Evolutionary conservation across 1,140 invertebrate genomes (phyloP).

Genomic region (Plectrocnemia conspersa): DNA sequence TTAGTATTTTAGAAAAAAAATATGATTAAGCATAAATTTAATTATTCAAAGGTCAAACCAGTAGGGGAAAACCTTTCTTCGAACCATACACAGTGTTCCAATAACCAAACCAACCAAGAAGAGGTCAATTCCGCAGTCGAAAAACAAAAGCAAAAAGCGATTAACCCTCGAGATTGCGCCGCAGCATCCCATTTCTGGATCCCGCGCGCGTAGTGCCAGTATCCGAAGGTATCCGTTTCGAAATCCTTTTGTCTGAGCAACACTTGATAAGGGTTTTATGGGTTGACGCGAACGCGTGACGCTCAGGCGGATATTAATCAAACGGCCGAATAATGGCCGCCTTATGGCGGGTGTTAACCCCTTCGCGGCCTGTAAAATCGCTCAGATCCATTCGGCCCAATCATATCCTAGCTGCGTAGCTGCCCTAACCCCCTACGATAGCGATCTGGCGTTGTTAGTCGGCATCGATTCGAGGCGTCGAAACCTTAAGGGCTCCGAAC

Average conservation of each 20-base stretch:
- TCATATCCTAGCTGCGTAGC: neutral
- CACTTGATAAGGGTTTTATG: conserved; percentile 36
- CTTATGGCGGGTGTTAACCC: conserved; percentile 16
- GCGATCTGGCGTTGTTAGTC: neutral
- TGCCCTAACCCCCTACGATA: neutral
- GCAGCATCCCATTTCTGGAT: neutral
- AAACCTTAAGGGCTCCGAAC: neutral
- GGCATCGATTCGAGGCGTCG: neutral
- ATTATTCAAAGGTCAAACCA: too few species aligned
- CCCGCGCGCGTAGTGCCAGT: neutral
- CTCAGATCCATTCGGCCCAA: neutral
- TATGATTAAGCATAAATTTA: too few species aligned
- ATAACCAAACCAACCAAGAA: too few species aligned
- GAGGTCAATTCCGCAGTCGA: too few species aligned
- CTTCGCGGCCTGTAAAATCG: conserved; percentile 2
- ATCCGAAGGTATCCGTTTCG: conserved; percentile 21
- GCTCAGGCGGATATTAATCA: conserved; percentile 29
- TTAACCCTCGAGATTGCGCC: conserved; percentile 20
- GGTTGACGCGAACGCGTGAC: conserved; percentile 20
- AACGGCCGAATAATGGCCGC: conserved; percentile 18
- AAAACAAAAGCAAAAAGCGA: conserved; percentile 32
- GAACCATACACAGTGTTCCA: neutral
- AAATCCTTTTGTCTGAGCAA: conserved; percentile 30
- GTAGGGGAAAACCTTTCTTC: conserved; percentile 30
- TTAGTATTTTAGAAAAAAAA: too few species aligned